These are phyloP conservation scores for Choristoneura rosaceana DNA, from an alignment of 2,888 invertebrate species.

Conservation along the genomic window DNA sequence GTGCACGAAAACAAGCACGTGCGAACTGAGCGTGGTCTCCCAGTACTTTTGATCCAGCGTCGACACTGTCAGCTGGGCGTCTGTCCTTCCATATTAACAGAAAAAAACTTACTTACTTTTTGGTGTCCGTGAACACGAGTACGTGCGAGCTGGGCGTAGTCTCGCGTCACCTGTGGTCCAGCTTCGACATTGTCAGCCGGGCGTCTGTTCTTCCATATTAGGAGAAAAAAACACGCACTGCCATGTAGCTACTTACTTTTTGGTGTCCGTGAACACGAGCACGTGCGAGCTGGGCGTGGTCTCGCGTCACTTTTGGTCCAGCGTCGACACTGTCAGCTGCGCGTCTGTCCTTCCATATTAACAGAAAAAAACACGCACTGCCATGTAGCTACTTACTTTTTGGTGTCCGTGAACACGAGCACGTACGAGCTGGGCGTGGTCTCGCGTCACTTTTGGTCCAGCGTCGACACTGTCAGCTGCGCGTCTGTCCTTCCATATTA, in stretches of 20 bases:
- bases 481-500: no score
- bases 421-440: slow-evolving; percentile 92
- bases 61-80: slow-evolving; percentile 92
- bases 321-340: slow-evolving; percentile 93
- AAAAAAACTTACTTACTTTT: no score
- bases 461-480: slow-evolving; percentile 93
- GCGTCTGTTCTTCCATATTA: slow-evolving; percentile 89
- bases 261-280: slow-evolving; percentile 98
- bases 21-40: slow-evolving; percentile 89
- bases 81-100: slow-evolving; percentile 91
- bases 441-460: slow-evolving; percentile 91
- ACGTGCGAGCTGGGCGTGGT: slow-evolving; percentile 92
- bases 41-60: slow-evolving; percentile 95
- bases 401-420: slow-evolving; percentile 98
- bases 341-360: slow-evolving; percentile 88
- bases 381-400: slow-evolving; percentile 90
- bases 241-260: slow-evolving; percentile 88
- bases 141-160: slow-evolving; percentile 93
- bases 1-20: slow-evolving; percentile 97
- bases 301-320: slow-evolving; percentile 94
- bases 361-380: no score
- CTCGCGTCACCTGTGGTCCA: slow-evolving; percentile 96
- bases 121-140: slow-evolving; percentile 98
- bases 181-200: slow-evolving; percentile 93
- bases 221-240: no score